A percentile compares a stretch with the other conserved stretches of the same genome.
phyloP scores from a whole-genome alignment of 92 coral and sea anemone genomes.

The Porites cylindrica region DNA sequence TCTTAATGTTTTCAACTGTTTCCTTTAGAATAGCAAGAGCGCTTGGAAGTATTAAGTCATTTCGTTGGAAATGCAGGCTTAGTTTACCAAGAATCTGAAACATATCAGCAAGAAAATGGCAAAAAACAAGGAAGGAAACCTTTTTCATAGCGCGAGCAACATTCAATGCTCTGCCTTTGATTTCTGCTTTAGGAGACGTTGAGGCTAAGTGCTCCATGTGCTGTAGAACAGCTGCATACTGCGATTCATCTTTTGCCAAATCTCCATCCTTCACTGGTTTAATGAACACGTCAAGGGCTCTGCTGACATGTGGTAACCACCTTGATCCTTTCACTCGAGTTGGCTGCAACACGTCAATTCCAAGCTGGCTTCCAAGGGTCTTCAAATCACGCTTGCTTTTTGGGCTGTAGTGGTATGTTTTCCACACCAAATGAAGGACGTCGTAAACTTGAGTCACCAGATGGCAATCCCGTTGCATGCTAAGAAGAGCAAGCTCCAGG shows the following conservation, averaged over 20 bases:
- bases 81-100: slow-evolving; percentile 43
- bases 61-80: slow-evolving; percentile 47
- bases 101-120: slow-evolving; percentile 55
- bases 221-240: slow-evolving; percentile 52
- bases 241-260: slow-evolving; percentile 41
- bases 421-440: slow-evolving; percentile 42
- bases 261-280: slow-evolving; percentile 42
- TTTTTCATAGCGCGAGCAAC: slow-evolving; percentile 29
- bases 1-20: slow-evolving; percentile 31
- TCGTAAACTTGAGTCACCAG: slow-evolving; percentile 26
- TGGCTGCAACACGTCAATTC: slow-evolving; percentile 28
- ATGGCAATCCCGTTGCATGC: slow-evolving; percentile 30
- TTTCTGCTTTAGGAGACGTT: slow-evolving; percentile 36
- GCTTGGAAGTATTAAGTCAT: slow-evolving; percentile 38
- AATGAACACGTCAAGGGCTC: slow-evolving; percentile 16
- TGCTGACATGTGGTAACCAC: slow-evolving; percentile 3
- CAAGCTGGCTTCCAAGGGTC: slow-evolving; percentile 32
- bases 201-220: slow-evolving; percentile 45
- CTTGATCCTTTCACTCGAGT: slow-evolving; percentile 15
- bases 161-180: slow-evolving; percentile 40
- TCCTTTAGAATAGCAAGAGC: slow-evolving; percentile 47
- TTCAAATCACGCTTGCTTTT: slow-evolving; percentile 25
- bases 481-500: slow-evolving; percentile 47
- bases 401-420: slow-evolving; percentile 24
- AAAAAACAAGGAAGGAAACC: slow-evolving; percentile 35